Conservation (phyloP, 2,797 vertebrate species). For the Lutjanus argentimaculatus region DNA sequence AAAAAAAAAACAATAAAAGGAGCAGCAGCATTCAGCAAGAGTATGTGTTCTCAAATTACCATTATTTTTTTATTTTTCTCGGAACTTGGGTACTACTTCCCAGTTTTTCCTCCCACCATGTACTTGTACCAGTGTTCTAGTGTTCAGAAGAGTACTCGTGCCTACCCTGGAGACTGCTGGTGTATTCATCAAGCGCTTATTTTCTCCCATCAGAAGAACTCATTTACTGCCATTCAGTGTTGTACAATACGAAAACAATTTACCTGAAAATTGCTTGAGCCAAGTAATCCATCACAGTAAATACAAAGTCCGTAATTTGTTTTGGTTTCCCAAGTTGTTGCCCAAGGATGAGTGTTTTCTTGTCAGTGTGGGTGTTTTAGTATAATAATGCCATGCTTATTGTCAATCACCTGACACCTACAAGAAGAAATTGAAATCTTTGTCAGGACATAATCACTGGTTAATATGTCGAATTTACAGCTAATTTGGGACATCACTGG, state of each 20-base stretch:
- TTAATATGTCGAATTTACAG: conserved; percentile 29
- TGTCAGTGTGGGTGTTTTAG: conserved; percentile 42
- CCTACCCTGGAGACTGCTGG: conserved; percentile 8
- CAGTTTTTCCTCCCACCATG: neutral
- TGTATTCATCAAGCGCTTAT: conserved; percentile 38
- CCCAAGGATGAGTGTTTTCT: conserved; percentile 51
- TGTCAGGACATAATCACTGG: conserved; percentile 21
- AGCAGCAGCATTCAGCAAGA: neutral
- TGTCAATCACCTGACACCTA: conserved; percentile 51
- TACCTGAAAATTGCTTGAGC: conserved; percentile 58
- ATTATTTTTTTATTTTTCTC: neutral
- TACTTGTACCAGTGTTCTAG: conserved; percentile 17
- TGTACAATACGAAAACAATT: conserved; percentile 69
- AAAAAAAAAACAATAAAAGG: conserved; percentile 14
- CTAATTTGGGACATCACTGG: conserved; percentile 18
- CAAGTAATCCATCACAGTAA: conserved; percentile 67
- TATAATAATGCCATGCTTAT: conserved; percentile 23
- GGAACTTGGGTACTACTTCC: conserved; percentile 12
- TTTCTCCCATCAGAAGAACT: conserved; percentile 56
- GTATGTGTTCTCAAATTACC: conserved; percentile 2
- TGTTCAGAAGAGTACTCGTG: conserved; percentile 27
- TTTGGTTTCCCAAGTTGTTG: conserved; percentile 67
- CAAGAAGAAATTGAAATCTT: conserved; percentile 24
- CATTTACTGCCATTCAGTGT: conserved; percentile 64
- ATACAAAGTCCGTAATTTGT: conserved; percentile 85